Conservation (phyloP, 1,140 invertebrate species). For the Zaprionus taronus region DNA sequence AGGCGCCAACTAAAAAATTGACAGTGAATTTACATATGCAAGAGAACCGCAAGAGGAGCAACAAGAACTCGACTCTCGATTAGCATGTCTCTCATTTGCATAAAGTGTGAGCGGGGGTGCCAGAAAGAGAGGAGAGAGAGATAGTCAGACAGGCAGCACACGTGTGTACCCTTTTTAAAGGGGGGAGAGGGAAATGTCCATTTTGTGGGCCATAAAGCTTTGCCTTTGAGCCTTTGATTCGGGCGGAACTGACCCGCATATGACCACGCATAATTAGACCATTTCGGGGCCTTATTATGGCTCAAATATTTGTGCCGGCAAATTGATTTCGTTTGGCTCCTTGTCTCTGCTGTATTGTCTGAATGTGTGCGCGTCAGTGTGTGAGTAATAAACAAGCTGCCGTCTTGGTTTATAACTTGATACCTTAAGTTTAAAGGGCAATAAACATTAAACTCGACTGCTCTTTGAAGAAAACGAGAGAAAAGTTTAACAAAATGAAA, state of each 20-base stretch:
- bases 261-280: conserved; percentile 53
- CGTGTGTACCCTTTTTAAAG: conserved; percentile 49
- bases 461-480: background rate
- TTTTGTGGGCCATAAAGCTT: conserved; percentile 38
- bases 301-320: conserved; percentile 47
- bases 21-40: conserved; percentile 34
- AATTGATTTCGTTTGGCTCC: conserved; percentile 41
- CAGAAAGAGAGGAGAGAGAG: background rate
- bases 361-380: conserved; percentile 2
- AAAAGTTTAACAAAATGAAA: background rate
- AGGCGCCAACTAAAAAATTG: conserved; percentile 25
- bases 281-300: conserved; percentile 20
- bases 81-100: conserved; percentile 56
- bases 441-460: background rate
- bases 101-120: conserved; percentile 10
- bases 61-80: conserved; percentile 44
- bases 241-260: conserved; percentile 43
- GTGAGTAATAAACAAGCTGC: background rate
- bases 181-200: background rate
- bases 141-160: conserved; percentile 15
- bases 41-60: conserved; percentile 9
- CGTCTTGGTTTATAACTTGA: background rate
- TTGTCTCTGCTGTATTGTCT: background rate
- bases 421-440: background rate
- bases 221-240: conserved; percentile 66